Conservation (phyloP, 2,113 vertebrate species). For the Spheniscus mendiculus region DNA sequence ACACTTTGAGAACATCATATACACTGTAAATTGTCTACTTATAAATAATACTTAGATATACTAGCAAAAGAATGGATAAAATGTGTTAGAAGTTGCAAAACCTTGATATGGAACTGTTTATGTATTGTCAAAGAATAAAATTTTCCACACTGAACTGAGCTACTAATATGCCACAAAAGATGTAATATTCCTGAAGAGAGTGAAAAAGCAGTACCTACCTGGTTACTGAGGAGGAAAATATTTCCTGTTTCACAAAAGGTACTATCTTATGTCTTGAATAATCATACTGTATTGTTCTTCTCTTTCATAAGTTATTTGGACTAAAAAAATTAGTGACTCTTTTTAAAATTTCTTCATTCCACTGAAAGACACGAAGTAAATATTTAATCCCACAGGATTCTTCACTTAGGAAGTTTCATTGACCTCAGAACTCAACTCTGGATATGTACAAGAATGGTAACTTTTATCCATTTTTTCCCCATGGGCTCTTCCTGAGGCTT, state of each 20-base stretch:
- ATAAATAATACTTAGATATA: not conserved
- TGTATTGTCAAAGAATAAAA: not conserved
- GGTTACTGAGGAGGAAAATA: not conserved
- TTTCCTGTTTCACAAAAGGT: not conserved
- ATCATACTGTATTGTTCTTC: not conserved
- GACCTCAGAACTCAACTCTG: not conserved
- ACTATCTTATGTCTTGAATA: not conserved
- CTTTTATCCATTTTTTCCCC: not conserved
- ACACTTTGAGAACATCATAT: not conserved
- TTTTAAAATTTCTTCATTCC: not conserved
- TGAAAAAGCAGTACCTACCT: not conserved
- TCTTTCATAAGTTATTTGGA: not conserved
- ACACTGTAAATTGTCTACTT: not conserved
- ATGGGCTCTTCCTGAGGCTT: not conserved
- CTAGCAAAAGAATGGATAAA: not conserved
- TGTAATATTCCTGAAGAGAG: not conserved
- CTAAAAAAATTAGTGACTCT: not conserved
- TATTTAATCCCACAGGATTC: not conserved
- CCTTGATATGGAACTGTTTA: not conserved
- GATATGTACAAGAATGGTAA: not conserved
- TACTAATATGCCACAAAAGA: not conserved
- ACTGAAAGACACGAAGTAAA: not conserved
- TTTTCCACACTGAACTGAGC: not conserved
- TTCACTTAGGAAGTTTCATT: not conserved
- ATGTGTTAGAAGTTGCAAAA: not conserved